A percentile compares a stretch with the other conserved stretches of the same genome.
phyloP scores from a whole-genome alignment of 2,113 vertebrate genomes.

The Eupsittula cactorum region DNA sequence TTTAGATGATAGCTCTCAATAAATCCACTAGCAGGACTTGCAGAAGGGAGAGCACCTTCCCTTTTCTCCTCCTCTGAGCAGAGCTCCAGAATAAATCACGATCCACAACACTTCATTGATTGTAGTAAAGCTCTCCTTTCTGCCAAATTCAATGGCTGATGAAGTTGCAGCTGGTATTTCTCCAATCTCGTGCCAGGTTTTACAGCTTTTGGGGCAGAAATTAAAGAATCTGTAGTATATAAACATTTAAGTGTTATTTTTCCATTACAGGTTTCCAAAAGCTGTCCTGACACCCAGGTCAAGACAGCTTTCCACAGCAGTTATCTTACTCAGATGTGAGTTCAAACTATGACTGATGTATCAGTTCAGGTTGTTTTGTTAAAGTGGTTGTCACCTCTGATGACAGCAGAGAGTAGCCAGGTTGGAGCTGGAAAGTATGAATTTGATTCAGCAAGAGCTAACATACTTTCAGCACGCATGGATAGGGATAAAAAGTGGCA shows the following conservation, averaged over 20 bases:
- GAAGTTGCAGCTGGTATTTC: not conserved
- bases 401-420: not conserved
- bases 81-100: not conserved
- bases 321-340: not conserved
- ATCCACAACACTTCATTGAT: not conserved
- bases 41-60: not conserved
- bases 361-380: not conserved
- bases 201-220: not conserved
- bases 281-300: not conserved
- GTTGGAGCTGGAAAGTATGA: not conserved
- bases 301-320: not conserved
- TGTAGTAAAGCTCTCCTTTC: not conserved
- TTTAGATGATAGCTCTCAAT: constrained; percentile 3
- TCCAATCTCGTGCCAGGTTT: not conserved
- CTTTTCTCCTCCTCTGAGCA: not conserved
- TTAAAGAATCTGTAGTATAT: not conserved
- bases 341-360: not conserved
- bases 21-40: not conserved
- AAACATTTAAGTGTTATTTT: not conserved
- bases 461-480: not conserved
- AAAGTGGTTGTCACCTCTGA: not conserved
- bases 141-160: not conserved
- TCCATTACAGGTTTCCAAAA: not conserved
- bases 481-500: not conserved
- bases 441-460: not conserved